Evolutionary conservation across 2,888 invertebrate genomes (phyloP), one percentile per base, ranked within the genome.

Genomic region (Idaea biselata): DNA sequence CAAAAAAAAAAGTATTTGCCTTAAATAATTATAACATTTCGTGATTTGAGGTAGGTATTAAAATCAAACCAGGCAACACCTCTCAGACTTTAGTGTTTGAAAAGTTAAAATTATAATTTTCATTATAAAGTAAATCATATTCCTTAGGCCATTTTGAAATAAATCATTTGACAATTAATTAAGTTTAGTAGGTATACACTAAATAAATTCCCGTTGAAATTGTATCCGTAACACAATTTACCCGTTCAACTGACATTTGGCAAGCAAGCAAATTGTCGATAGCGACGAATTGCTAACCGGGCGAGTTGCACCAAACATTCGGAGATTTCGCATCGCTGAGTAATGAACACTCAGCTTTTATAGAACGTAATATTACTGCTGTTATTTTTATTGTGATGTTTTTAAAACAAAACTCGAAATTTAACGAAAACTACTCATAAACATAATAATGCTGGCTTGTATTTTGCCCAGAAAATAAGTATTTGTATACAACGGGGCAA

Each of bases 271-370:
- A 65, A 61, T 60, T 64, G 25, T 63, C 58, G 63, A 62, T 59
- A 60, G 58, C 63, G 65, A 64, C 68, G 57, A 61, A 65, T 65
- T 67, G 60, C 73, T 72, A 73, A 75, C 44, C 14, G 11, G 11
- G 44, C 44, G 44, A 44, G 44, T 44, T 44, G 44, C 44, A 44
- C 44, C 6, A 44, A 44, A 44, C 44, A 44, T 44, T 44, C 44
- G 18, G 56, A 78, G 76, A 81, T 82, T 81, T 74, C 76, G 73
- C 79, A 76, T 76, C 76, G 74, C 76, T 80, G 86, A 82, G 77
- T 84, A 84, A 84, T 82, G 78, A 81, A 85, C 82, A 79, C 78
- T 79, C 77, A 63, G 73, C 78, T 77, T 77, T 85, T 84, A 86
- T 84, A 83, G 83, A 80, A 82, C 73, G 80, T 78, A 80, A 83